Percentiles rank a stretch among this genome's conserved stretches.
Conservation (phyloP, 2,113 vertebrate genomes). For the Bufo gargarizans region DNA sequence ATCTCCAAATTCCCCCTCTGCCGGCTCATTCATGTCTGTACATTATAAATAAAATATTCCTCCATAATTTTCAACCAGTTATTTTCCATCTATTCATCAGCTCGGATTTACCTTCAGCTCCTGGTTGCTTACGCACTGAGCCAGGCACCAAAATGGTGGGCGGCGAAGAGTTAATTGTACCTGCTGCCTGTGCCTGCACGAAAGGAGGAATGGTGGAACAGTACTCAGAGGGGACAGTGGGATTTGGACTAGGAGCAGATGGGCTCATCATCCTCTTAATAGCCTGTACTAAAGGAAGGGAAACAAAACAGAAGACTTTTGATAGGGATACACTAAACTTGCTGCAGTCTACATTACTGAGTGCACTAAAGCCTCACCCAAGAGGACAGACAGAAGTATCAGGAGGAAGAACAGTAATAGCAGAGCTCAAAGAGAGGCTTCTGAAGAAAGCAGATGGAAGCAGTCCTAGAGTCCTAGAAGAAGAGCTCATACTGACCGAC, state of each 20-base stretch:
- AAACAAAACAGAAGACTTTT: constrained; percentile 55
- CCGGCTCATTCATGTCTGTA: background rate
- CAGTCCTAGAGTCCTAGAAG: background rate
- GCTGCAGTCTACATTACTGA: background rate
- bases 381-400: background rate
- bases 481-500: background rate
- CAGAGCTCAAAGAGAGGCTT: background rate
- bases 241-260: constrained; percentile 79
- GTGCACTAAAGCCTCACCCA: background rate
- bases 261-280: constrained; percentile 97
- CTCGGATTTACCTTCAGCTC: constrained; percentile 77
- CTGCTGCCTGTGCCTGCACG: constrained; percentile 76
- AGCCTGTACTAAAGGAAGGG: constrained; percentile 81
- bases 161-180: constrained; percentile 77
- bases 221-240: constrained; percentile 79
- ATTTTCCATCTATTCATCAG: background rate
- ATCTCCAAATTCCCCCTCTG: background rate
- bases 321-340: background rate
- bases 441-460: background rate
- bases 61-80: background rate
- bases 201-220: constrained; percentile 77
- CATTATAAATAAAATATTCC: background rate
- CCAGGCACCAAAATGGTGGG: constrained; percentile 81
- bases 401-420: background rate
- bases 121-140: constrained; percentile 87